Evolutionary conservation across 2,888 invertebrate genomes (phyloP), one percentile per base, ranked within the genome.

Genomic region (Ceramica pisi): DNA sequence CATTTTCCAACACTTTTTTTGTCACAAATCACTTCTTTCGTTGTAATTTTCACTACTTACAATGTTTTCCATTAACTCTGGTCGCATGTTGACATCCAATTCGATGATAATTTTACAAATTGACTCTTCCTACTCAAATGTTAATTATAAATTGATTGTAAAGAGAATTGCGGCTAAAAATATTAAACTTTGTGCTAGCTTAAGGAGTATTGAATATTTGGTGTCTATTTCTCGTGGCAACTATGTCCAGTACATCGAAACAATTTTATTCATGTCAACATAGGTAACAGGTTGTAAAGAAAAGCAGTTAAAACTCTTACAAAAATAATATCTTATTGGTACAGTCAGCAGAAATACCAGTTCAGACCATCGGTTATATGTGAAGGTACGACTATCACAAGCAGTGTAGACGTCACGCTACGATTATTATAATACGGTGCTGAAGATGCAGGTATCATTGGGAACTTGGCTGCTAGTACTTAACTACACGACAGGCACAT

Each of bases 41-140:
- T 71, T 82, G 78, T 79, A 35, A 77, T 70, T 63, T 81, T 77
- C 59, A 67, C 51, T 61, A 62, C n/a, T 53, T 50, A 69, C 44
- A 50, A 66, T 64, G 46, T 66, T 46, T 62, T 26, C 41, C 41
- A 21, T 41, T n/a, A 71, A 60, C 53, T 41, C 71, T 41, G 53
- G n/a, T 26, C 14, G 38, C 26, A 31, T 26, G 21, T n/a, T 14
- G 23, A 57, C 48, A 50, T 12, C 35, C 60, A 67, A 9, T 51
- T 73, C 65, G 44, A 79, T 56, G 21, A 46, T 44, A 21, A 50
- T 19, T 57, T 53, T 35, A 53, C 21, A 72, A 72, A 72, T 79
- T 72, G 73, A 73, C 53, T 21, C 2, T 66, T 51, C 48, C 23
- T 31, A 23, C 12, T 63, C 5, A 48, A 64, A 63, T 44, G 12